Conservation (phyloP, 2,888 invertebrate genomes). For the Augochlorella aurata region DNA sequence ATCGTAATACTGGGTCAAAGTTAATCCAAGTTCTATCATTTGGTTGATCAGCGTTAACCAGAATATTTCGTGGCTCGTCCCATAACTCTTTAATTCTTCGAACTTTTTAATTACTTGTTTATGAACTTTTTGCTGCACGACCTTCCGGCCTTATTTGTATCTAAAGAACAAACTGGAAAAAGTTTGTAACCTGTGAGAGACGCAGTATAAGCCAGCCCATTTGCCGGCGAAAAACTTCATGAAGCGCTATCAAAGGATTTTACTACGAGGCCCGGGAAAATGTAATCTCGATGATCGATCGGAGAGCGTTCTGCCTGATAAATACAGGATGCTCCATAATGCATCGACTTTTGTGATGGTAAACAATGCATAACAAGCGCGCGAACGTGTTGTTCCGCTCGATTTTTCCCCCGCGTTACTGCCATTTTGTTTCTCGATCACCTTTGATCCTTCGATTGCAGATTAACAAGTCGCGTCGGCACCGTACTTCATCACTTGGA, state of each 20-base stretch:
- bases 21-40: not conserved
- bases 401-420: not conserved
- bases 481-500: no score
- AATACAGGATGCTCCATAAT: not conserved
- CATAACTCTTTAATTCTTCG: not conserved
- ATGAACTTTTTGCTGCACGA: not conserved
- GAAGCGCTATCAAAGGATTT: constrained; percentile 3
- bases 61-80: not conserved
- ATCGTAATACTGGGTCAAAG: not conserved
- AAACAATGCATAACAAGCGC: not conserved
- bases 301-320: not conserved
- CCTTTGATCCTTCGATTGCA: not conserved
- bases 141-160: not conserved
- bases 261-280: not conserved
- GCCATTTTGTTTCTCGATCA: not conserved
- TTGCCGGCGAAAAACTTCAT: not conserved
- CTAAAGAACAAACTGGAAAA: not conserved
- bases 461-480: no score
- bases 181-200: not conserved
- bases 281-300: constrained; percentile 9
- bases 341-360: not conserved
- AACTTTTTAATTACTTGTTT: constrained; percentile 7
- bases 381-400: not conserved
- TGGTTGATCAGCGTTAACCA: not conserved
- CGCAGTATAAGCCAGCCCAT: not conserved